Conservation (phyloP, 2,797 vertebrate genomes). For the Perodicticus potto region DNA sequence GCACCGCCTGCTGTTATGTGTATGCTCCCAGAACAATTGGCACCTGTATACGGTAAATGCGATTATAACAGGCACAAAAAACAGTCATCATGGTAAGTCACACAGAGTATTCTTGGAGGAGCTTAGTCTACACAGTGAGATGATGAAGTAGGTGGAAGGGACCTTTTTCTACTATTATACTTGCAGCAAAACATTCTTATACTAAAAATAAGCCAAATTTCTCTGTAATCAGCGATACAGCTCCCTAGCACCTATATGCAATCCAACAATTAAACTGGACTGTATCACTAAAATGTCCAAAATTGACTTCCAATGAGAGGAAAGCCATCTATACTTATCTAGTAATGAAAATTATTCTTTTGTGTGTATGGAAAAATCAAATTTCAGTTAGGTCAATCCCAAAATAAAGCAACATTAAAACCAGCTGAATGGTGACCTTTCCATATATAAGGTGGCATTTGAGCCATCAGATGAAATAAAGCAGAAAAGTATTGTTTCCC, state of each 20-base stretch:
- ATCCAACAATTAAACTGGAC: background rate
- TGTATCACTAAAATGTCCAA: background rate
- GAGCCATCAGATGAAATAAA: background rate
- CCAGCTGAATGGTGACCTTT: background rate
- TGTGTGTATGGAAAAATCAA: background rate
- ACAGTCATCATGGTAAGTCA: background rate
- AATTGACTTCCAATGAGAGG: background rate
- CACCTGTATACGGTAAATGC: constrained; percentile 42
- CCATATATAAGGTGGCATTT: background rate
- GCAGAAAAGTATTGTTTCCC: background rate
- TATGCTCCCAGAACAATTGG: background rate
- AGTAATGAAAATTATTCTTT: background rate
- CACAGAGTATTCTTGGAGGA: constrained; percentile 1
- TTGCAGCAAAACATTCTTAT: background rate
- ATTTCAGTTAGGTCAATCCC: background rate
- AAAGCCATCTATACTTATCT: background rate
- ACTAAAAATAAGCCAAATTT: background rate
- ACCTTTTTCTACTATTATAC: background rate
- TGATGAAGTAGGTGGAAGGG: background rate
- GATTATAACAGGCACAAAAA: background rate
- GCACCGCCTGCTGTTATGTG: background rate
- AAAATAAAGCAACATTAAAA: constrained; percentile 40
- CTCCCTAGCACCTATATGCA: background rate
- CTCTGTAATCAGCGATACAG: background rate
- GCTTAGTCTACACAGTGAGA: background rate